Percentiles rank a stretch among this genome's conserved stretches.
phyloP scores from a whole-genome alignment of 2,888 invertebrate genomes.

The Phrixothrix hirtus region DNA sequence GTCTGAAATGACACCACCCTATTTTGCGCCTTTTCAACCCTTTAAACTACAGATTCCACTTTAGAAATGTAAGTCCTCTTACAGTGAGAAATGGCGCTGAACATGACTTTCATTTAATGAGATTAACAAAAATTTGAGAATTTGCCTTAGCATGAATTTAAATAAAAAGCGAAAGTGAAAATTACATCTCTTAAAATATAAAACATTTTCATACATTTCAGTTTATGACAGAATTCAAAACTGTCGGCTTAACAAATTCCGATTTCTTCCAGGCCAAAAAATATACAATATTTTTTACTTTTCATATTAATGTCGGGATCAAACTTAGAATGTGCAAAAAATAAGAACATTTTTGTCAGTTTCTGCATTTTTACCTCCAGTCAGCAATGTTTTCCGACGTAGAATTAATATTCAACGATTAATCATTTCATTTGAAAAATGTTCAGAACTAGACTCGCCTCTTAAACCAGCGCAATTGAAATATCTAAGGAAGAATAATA shows the following conservation, averaged over 20 bases:
- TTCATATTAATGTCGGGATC: no score
- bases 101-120: constrained; percentile 20
- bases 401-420: no score
- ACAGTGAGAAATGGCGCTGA: constrained; percentile 10
- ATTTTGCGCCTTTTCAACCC: constrained; percentile 28
- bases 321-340: no score
- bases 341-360: no score
- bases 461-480: no score
- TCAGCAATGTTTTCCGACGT: no score
- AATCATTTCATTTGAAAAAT: no score
- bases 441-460: no score
- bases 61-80: constrained; percentile 18
- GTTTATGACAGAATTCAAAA: neutral
- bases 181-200: neutral
- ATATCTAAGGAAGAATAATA: no score
- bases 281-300: neutral
- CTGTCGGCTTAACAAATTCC: constrained; percentile 2
- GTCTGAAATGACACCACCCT: constrained; percentile 29
- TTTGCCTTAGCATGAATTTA: neutral
- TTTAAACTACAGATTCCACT: constrained; percentile 27
- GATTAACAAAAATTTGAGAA: constrained; percentile 5
- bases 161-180: neutral
- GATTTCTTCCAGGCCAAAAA: neutral
- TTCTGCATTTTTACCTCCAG: no score
- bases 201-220: neutral